phyloP scores from a whole-genome alignment of 30 jellyfish, hydroid and myxozoan genomes.

The Catostylus mosaicus region DNA sequence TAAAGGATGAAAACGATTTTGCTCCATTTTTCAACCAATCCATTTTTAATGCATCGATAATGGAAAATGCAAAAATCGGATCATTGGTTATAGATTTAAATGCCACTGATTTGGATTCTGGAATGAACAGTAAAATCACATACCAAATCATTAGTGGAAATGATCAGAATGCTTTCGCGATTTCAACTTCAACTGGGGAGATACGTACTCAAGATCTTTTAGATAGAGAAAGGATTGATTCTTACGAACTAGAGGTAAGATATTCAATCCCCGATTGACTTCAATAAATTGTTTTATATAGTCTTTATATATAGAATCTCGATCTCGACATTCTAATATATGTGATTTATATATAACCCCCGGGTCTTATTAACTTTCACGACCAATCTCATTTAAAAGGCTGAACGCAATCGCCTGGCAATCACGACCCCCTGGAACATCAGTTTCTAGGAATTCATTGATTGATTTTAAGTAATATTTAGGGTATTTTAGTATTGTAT shows the following conservation, averaged over 20 bases:
- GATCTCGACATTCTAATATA: too few relatives aligned
- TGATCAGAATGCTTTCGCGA: slow-evolving; percentile 42
- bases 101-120: slow-evolving; percentile 59
- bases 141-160: slow-evolving; percentile 48
- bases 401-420: too few relatives aligned
- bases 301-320: too few relatives aligned
- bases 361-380: too few relatives aligned
- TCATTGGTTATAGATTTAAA: slow-evolving; percentile 39
- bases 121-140: slow-evolving; percentile 28
- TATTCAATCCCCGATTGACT: too few relatives aligned
- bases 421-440: too few relatives aligned
- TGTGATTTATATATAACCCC: too few relatives aligned
- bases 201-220: slow-evolving; percentile 45
- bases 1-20: slow-evolving; percentile 41
- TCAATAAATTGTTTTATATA: too few relatives aligned
- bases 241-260: slow-evolving; percentile 26
- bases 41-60: slow-evolving; percentile 17
- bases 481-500: too few relatives aligned
- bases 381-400: too few relatives aligned
- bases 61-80: slow-evolving; percentile 63
- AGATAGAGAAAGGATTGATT: slow-evolving; percentile 44
- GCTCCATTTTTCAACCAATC: slow-evolving; percentile 55
- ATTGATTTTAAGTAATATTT: too few relatives aligned
- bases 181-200: slow-evolving; percentile 53
- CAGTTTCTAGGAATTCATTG: too few relatives aligned